Evolutionary conservation across 2,888 invertebrate genomes (phyloP).

Genomic region (Dicranocentrus wangi): DNA sequence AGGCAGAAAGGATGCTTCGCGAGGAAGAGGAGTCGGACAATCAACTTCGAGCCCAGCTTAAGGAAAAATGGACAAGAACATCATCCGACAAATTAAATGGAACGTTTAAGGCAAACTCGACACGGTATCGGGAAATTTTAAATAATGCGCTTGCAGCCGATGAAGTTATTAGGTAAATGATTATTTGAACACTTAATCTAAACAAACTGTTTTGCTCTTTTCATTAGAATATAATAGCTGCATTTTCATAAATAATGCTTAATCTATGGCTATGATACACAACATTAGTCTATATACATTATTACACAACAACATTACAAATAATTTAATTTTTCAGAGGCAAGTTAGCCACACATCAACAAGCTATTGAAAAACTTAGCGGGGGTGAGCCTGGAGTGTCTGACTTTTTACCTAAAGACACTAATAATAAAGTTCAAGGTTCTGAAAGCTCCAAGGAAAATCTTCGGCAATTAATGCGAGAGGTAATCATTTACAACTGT

Average conservation of each 20-base stretch:
- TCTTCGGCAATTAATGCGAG: constrained; percentile 86
- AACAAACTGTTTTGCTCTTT: no score
- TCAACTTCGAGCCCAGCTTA: constrained; percentile 90
- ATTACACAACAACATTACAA: background rate
- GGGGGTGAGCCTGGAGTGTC: constrained; percentile 82
- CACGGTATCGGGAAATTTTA: constrained; percentile 85
- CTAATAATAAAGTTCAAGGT: constrained; percentile 76
- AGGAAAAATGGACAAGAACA: constrained; percentile 93
- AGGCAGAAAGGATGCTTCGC: constrained; percentile 86
- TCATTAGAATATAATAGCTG: no score
- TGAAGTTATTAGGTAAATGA: constrained; percentile 70
- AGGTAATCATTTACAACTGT: constrained; percentile 78
- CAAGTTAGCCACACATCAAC: constrained; percentile 86
- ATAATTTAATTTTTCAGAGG: constrained; percentile 77
- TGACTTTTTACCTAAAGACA: constrained; percentile 82
- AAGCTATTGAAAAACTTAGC: constrained; percentile 88
- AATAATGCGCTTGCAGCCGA: constrained; percentile 72
- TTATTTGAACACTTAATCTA: no score
- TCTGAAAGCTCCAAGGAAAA: constrained; percentile 78
- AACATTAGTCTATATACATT: background rate
- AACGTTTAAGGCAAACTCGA: constrained; percentile 89
- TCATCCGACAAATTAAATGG: constrained; percentile 90
- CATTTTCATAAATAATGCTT: no score
- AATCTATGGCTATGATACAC: no score
- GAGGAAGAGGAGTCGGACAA: constrained; percentile 95